Percentiles rank a stretch among this genome's conserved stretches.
These are phyloP conservation scores for Anoplolepis gracilipes DNA, from an alignment of 1,140 invertebrate genomes.

Conservation along the genomic window DNA sequence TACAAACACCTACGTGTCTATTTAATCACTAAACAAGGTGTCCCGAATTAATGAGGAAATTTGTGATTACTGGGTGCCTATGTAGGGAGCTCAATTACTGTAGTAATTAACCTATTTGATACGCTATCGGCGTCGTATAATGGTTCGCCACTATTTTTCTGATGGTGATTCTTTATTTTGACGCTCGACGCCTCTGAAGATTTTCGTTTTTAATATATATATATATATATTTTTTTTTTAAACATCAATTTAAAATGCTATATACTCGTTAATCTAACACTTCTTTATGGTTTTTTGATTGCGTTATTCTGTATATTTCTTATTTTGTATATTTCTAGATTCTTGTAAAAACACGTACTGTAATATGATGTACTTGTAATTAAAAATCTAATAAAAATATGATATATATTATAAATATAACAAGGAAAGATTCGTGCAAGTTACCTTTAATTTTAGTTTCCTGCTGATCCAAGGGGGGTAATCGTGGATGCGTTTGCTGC, in stretches of 20 bases:
- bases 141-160: background rate
- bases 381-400: background rate
- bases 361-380: too few relatives aligned
- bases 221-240: background rate
- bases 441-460: conserved; percentile 84
- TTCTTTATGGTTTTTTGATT: background rate
- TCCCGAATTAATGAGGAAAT: conserved; percentile 26
- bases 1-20: background rate
- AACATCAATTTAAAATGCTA: background rate
- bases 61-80: conserved; percentile 4
- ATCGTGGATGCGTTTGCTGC: conserved; percentile 77
- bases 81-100: conserved; percentile 13
- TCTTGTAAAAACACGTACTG: background rate
- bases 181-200: background rate
- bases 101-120: conserved; percentile 43
- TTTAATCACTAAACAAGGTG: background rate
- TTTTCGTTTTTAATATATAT: conserved; percentile 14
- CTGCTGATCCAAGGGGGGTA: conserved; percentile 80
- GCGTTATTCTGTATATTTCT: background rate
- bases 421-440: background rate
- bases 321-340: background rate
- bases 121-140: conserved; percentile 50
- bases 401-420: background rate
- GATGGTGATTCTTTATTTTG: conserved; percentile 29
- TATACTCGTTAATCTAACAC: background rate